A percentile compares a stretch with the other conserved stretches of the same genome.
Evolutionary conservation across 2,113 vertebrate species (phyloP).

Genomic region (Epinephelus lanceolatus): DNA sequence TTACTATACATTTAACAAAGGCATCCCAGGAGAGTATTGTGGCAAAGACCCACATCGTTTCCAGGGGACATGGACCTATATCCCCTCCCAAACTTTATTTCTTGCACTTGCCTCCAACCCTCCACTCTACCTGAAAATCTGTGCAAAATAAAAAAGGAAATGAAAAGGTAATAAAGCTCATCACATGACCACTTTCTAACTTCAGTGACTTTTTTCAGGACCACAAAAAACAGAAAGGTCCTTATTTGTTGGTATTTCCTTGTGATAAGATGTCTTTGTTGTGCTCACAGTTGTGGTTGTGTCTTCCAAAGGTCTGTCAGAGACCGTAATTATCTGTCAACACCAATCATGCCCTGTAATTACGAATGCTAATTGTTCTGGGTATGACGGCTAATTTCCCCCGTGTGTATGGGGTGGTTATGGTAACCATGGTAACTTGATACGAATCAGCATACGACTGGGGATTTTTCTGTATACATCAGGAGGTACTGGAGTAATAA

Average conservation of each 20-base stretch:
- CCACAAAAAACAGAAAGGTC: background rate
- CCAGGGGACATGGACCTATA: background rate
- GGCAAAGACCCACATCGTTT: background rate
- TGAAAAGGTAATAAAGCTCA: background rate
- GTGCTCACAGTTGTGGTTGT: background rate
- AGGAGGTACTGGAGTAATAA: too few relatives aligned
- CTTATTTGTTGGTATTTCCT: background rate
- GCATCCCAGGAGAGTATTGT: background rate
- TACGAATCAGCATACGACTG: too few relatives aligned
- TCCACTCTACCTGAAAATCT: background rate
- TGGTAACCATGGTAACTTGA: too few relatives aligned
- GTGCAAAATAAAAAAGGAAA: background rate
- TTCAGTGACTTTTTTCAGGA: background rate
- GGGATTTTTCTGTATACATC: background rate
- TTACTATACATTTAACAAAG: background rate
- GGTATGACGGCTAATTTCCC: background rate
- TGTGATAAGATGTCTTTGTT: background rate
- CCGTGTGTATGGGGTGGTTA: too few relatives aligned
- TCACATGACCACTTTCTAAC: background rate
- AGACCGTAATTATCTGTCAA: constrained; percentile 4
- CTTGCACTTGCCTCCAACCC: background rate
- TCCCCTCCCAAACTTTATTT: background rate
- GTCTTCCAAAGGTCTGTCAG: constrained; percentile 2
- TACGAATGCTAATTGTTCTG: background rate
- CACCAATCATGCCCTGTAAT: background rate